Conservation (phyloP, 1,140 invertebrate species). For the Drosophila serrata region DNA sequence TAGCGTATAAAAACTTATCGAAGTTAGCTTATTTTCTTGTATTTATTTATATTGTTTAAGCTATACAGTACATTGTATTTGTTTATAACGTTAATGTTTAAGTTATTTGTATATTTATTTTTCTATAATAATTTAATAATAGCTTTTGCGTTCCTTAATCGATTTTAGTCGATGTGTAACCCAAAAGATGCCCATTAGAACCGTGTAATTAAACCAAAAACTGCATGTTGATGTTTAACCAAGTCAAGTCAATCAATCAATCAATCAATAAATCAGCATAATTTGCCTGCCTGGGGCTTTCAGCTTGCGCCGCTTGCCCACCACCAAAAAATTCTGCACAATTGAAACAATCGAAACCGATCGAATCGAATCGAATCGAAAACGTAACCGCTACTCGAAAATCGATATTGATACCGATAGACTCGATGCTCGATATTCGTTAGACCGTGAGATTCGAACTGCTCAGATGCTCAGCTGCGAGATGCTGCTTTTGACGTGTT, state of each 20-base stretch:
- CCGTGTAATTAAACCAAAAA: constrained; percentile 47
- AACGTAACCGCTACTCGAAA: constrained; percentile 33
- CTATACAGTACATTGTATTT: background rate
- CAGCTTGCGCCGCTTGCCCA: constrained; percentile 65
- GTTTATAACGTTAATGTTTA: background rate
- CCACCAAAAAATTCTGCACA: constrained; percentile 65
- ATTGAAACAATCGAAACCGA: constrained; percentile 63
- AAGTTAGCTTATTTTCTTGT: too few relatives aligned
- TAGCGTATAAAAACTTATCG: too few relatives aligned
- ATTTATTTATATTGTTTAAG: background rate
- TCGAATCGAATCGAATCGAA: constrained; percentile 42
- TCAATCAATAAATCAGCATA: constrained; percentile 38
- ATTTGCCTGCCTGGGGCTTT: constrained; percentile 57
- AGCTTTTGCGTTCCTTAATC: background rate
- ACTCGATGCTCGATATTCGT: constrained; percentile 54
- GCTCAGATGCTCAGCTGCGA: constrained; percentile 50
- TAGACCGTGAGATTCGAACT: constrained; percentile 39
- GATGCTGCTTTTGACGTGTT: constrained; percentile 72
- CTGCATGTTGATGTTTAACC: constrained; percentile 79
- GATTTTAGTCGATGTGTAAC: constrained; percentile 51
- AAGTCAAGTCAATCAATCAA: constrained; percentile 31
- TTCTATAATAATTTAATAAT: background rate
- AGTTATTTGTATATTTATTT: background rate
- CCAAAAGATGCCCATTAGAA: constrained; percentile 45
- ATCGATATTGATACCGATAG: constrained; percentile 47